Evolutionary conservation across 2,113 vertebrate genomes (phyloP), one percentile per base, ranked within the genome.

Genomic region (Eleginops maclovinus): DNA sequence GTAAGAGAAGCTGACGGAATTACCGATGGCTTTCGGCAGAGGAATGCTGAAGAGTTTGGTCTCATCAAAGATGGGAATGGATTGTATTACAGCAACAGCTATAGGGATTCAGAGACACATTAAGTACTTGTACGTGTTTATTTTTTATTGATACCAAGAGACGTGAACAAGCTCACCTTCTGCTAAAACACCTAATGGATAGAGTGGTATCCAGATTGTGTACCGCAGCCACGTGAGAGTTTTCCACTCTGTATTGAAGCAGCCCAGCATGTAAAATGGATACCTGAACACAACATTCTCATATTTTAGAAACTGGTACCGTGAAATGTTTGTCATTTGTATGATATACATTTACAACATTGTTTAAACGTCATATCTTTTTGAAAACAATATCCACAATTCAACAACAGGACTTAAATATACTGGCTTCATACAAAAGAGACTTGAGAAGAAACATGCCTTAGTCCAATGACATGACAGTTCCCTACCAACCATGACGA

Each of bases 191-290:
- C 97, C 97, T 19, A 99, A 87, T 11, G 98, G 98, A 74, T 98
- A 99, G 1, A 96, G 28, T 4, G 97, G 98, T 58, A 99, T 98
- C 97, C 97, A 99, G 85, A 95, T 53, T 11, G 95, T 96, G 91
- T 99, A 99, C 8, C 96, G 95, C 66, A 99, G 94, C 98, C 98
- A 99, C 0, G 97, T 99, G 21, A 99, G 95, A 19, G 93, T 88
- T 88, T 96, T 96, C 98, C 97, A 99, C 72, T 99, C 96, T n/a
- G 96, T 96, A 43, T 96, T 94, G 0, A 97, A 91, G 91, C 96
- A 98, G 51, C 92, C 91, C 60, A 99, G 94, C 96, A 99, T 98
- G 92, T 99, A 98, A 93, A 96, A 99, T 0, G 98, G 97, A 89
- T 99, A 99, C 95, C 98, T 99, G n/a, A n/a, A n/a, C n/a, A n/a